phyloP scores from a whole-genome alignment of 2,113 vertebrate species.

The Stigmatopora argus region DNA sequence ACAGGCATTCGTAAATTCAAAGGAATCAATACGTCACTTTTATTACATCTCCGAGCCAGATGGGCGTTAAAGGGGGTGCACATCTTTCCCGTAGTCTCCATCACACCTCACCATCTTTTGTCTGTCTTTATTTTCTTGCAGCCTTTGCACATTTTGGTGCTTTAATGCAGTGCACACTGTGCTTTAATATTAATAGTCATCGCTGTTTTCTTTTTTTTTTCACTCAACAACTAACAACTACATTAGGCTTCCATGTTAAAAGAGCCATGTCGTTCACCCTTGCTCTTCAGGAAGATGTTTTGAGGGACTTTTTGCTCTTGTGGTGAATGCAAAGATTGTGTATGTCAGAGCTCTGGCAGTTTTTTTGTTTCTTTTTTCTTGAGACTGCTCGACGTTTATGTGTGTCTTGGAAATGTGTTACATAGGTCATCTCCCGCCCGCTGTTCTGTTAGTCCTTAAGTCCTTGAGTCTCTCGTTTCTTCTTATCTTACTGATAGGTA shows the following conservation, averaged over 20 bases:
- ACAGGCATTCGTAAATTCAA: slow-evolving; percentile 99
- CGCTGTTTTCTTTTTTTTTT: background rate
- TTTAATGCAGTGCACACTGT: background rate
- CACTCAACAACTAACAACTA: background rate
- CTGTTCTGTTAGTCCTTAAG: slow-evolving; percentile 26
- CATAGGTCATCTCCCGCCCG: slow-evolving; percentile 18
- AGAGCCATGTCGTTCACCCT: background rate
- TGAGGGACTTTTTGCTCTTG: background rate
- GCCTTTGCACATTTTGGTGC: background rate
- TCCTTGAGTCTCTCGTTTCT: slow-evolving; percentile 9
- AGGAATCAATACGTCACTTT: slow-evolving; percentile 99
- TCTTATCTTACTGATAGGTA: slow-evolving; percentile 5
- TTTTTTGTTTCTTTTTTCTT: background rate
- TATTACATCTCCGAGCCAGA: slow-evolving; percentile 97
- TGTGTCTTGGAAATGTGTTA: slow-evolving; percentile 7
- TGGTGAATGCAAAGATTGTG: background rate
- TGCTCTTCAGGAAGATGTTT: background rate
- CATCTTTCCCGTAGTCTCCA: slow-evolving; percentile 54
- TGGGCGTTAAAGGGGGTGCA: slow-evolving; percentile 94
- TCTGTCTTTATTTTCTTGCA: background rate
- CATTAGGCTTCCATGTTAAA: background rate
- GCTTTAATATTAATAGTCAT: background rate
- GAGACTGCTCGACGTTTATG: background rate
- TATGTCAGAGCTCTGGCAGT: background rate
- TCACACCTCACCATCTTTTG: slow-evolving; percentile 29